phyloP scores from a whole-genome alignment of 2,113 vertebrate genomes.

The Prochilodus magdalenae region DNA sequence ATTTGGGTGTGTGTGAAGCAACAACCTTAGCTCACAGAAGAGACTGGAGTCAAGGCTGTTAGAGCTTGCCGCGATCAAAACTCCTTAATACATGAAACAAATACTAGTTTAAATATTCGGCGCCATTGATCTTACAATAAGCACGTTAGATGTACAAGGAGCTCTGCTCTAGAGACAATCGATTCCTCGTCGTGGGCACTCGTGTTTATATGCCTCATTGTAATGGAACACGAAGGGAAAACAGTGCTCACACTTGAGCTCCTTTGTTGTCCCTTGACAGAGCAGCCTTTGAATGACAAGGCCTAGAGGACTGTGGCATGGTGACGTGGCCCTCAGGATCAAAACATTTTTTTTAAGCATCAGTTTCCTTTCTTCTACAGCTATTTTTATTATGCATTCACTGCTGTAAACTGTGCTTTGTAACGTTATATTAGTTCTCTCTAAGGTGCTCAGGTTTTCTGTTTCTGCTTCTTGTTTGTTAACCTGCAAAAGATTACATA shows the following conservation, averaged over 20 bases:
- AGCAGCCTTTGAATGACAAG: background rate
- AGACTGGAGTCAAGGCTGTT: conserved; percentile 17
- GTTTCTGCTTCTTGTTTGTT: background rate
- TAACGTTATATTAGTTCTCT: background rate
- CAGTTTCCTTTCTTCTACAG: background rate
- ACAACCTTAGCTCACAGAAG: background rate
- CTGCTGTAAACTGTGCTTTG: background rate
- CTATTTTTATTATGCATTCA: background rate
- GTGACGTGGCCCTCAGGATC: background rate
- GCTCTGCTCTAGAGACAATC: conserved; percentile 36
- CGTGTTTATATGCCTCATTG: conserved; percentile 45
- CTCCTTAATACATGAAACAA: conserved; percentile 50
- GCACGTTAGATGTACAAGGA: conserved; percentile 37
- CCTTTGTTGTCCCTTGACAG: background rate
- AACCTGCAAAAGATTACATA: background rate
- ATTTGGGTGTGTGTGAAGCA: conserved; percentile 2
- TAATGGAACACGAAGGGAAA: conserved; percentile 39
- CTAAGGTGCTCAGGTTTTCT: background rate
- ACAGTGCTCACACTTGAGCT: background rate
- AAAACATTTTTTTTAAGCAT: background rate
- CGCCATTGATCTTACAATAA: conserved; percentile 57
- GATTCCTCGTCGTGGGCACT: conserved; percentile 37
- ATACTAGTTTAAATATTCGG: conserved; percentile 52
- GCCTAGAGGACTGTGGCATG: background rate
- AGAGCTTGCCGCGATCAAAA: conserved; percentile 41